A percentile compares a stretch with the other conserved stretches of the same genome.
These are phyloP conservation scores for Psittacula cyanocephala DNA, from an alignment of 2,113 vertebrate genomes.

Conservation along the genomic window DNA sequence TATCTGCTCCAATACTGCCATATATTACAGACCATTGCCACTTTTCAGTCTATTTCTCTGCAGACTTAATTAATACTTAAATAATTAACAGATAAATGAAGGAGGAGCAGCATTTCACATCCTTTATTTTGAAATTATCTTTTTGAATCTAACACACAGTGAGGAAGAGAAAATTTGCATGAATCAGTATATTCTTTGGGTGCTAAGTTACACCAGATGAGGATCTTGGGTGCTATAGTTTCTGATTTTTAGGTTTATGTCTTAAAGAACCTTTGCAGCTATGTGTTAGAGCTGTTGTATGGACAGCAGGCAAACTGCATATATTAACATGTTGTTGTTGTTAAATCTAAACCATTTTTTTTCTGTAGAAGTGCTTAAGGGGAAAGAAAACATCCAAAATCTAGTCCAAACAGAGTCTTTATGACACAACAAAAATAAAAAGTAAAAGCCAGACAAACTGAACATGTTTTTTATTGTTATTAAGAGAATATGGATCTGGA, in stretches of 20 bases:
- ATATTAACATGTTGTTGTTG: constrained; percentile 12
- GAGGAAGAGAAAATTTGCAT: background rate
- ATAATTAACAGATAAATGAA: background rate
- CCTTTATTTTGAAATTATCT: background rate
- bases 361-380: background rate
- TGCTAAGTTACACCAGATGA: background rate
- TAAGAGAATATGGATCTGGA: constrained; percentile 30
- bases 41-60: background rate
- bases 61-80: background rate
- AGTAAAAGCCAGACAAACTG: constrained; percentile 20
- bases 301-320: constrained; percentile 43
- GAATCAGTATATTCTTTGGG: background rate
- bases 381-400: constrained; percentile 29
- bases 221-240: background rate
- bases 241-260: background rate
- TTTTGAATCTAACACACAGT: background rate
- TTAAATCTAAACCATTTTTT: constrained; percentile 15
- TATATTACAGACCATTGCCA: background rate
- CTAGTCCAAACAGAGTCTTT: constrained; percentile 30
- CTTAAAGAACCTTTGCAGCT: background rate
- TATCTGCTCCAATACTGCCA: background rate
- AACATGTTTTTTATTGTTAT: constrained; percentile 53
- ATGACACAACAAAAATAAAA: constrained; percentile 21
- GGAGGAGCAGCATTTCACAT: background rate
- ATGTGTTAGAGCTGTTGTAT: background rate